Percentiles rank a stretch among this genome's conserved stretches.
phyloP scores from a whole-genome alignment of 2,888 invertebrate species.

The Dugesia japonica region DNA sequence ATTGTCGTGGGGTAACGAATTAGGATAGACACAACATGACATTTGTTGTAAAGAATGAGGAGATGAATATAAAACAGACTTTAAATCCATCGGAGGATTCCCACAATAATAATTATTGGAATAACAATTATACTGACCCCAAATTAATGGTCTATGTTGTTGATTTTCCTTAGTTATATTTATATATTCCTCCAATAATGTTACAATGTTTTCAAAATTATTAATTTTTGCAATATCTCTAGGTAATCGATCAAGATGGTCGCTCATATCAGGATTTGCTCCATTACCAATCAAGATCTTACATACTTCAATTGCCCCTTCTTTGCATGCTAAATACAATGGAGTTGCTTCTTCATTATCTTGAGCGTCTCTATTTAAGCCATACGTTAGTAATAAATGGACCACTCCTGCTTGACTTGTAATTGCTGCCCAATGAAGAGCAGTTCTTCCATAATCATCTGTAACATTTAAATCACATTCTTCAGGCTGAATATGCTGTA shows the following conservation, averaged over 20 bases:
- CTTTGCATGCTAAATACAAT: conserved; percentile 79
- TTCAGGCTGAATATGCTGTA: conserved; percentile 17
- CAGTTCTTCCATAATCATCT: conserved; percentile 57
- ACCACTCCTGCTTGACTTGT: conserved; percentile 88
- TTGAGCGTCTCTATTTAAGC: conserved; percentile 90
- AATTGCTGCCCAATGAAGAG: conserved; percentile 91
- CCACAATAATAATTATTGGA: neutral
- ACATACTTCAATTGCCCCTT: conserved; percentile 53
- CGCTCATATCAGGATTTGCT: conserved; percentile 30
- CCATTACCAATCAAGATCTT: conserved; percentile 23
- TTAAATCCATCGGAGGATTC: neutral
- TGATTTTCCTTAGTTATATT: neutral
- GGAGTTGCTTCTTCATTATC: conserved; percentile 91
- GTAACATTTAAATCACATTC: conserved; percentile 27
- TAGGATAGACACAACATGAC: neutral
- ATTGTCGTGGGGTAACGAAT: neutral
- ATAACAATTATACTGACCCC: conserved; percentile 6
- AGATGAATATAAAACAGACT: neutral
- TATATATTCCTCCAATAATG: neutral
- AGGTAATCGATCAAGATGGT: conserved; percentile 28
- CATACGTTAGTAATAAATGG: conserved; percentile 64
- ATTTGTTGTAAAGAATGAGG: neutral
- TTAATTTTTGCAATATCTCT: conserved; percentile 2
- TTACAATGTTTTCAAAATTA: neutral
- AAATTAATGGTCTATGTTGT: neutral